A percentile compares a stretch with the other conserved stretches of the same genome.
These are phyloP conservation scores for Eutrigla gurnardus DNA, from an alignment of 2,797 vertebrate genomes.

Conservation along the genomic window DNA sequence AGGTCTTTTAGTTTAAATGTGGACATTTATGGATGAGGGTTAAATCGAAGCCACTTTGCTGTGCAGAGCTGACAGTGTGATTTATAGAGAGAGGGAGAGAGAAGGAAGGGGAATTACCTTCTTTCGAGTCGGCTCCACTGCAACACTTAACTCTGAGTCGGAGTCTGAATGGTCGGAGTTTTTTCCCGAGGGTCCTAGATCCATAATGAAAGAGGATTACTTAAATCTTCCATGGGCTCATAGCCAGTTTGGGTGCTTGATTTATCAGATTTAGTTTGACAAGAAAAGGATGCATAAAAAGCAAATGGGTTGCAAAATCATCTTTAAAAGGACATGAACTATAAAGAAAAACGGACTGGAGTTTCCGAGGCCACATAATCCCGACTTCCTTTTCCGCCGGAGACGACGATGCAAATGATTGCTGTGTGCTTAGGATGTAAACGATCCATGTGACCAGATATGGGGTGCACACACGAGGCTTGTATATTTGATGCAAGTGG, in stretches of 20 bases:
- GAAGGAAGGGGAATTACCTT: conserved; percentile 58
- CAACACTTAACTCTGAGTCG: conserved; percentile 60
- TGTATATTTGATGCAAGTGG: conserved; percentile 25
- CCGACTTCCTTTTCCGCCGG: background rate
- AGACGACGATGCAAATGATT: conserved; percentile 1
- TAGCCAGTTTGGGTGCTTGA: conserved; percentile 2
- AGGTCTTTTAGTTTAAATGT: conserved; percentile 58
- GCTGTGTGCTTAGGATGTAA: background rate
- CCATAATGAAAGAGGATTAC: conserved; percentile 54
- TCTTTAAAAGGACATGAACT: conserved; percentile 11
- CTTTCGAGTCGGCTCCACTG: conserved; percentile 56
- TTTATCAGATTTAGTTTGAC: conserved; percentile 21
- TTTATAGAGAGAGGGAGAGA: conserved; percentile 52
- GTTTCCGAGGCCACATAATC: background rate
- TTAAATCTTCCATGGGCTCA: conserved; percentile 22
- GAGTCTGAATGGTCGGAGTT: conserved; percentile 52
- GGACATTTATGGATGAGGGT: conserved; percentile 69
- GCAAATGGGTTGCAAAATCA: conserved; percentile 9
- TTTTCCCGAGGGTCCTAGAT: conserved; percentile 41
- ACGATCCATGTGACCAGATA: background rate
- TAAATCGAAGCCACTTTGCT: conserved; percentile 68
- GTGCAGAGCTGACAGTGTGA: conserved; percentile 50
- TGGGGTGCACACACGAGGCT: background rate
- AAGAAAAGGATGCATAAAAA: conserved; percentile 16
- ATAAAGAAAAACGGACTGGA: conserved; percentile 1